A percentile compares a stretch with the other conserved stretches of the same genome.
phyloP scores from a whole-genome alignment of 2,113 vertebrate genomes.

The Hippocampus guttulatus region DNA sequence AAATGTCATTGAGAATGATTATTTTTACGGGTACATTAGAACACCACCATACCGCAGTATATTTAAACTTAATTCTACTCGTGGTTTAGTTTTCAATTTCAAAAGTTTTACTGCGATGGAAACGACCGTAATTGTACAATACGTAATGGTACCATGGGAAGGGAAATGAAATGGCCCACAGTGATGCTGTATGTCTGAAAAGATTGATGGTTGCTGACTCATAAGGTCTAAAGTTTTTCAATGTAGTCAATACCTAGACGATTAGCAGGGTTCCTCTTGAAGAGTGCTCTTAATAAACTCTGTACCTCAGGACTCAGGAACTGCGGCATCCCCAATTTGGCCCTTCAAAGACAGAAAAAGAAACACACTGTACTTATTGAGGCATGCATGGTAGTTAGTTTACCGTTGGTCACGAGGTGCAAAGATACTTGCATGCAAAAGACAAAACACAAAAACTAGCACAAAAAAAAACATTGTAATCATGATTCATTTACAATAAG shows the following conservation, averaged over 20 bases:
- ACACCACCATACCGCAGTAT: background rate
- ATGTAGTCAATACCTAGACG: constrained; percentile 66
- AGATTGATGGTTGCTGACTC: background rate
- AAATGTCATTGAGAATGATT: background rate
- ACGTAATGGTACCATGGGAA: background rate
- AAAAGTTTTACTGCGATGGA: background rate
- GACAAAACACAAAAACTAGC: background rate
- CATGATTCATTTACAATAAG: background rate
- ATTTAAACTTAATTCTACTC: background rate
- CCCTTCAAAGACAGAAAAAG: constrained; percentile 56
- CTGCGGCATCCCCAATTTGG: constrained; percentile 80
- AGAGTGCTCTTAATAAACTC: constrained; percentile 77
- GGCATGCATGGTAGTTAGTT: background rate
- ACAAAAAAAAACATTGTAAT: background rate
- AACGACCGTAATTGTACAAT: background rate
- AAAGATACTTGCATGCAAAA: no score
- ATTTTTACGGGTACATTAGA: background rate
- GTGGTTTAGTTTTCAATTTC: background rate
- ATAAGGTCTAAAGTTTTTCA: background rate
- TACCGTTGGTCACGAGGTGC: no score
- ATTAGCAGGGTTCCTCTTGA: constrained; percentile 79
- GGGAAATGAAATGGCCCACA: background rate
- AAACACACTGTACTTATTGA: background rate
- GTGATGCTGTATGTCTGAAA: background rate
- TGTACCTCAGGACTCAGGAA: constrained; percentile 80